phyloP scores from a whole-genome alignment of 2,797 vertebrate species.

The Helicolenus hilgendorfi region DNA sequence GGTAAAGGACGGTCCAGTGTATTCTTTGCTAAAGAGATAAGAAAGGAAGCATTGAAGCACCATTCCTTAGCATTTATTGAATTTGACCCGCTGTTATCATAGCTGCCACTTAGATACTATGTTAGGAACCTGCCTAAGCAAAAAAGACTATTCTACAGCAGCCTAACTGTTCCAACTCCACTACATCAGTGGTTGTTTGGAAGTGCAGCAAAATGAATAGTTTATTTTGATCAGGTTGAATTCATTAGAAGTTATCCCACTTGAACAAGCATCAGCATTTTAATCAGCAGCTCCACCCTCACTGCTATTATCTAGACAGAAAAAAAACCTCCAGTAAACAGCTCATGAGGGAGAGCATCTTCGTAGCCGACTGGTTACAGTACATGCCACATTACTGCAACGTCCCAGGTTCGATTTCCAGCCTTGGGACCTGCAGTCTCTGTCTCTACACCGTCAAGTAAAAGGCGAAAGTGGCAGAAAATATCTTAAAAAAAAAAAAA shows the following conservation, averaged over 20 bases:
- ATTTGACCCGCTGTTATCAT: background rate
- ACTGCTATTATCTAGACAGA: background rate
- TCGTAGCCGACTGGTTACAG: background rate
- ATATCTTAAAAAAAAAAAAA: background rate
- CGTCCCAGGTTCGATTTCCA: background rate
- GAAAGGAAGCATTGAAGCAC: background rate
- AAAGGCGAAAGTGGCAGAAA: background rate
- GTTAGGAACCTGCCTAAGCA: background rate
- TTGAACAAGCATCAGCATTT: background rate
- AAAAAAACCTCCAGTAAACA: background rate
- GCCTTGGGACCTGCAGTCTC: background rate
- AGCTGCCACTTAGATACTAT: background rate
- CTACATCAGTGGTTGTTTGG: background rate
- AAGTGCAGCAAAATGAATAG: background rate
- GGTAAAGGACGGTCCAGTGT: no score
- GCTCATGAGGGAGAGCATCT: background rate
- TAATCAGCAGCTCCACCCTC: conserved; percentile 16
- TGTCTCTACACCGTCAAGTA: background rate
- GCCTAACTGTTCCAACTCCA: background rate
- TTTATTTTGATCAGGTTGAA: conserved; percentile 29
- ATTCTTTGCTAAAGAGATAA: background rate
- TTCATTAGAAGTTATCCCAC: conserved; percentile 10
- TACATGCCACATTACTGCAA: background rate
- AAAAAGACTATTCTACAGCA: background rate
- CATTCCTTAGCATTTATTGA: background rate